Conservation (phyloP, 2,113 vertebrate genomes). For the Gnathonemus echidnorhynchus region DNA sequence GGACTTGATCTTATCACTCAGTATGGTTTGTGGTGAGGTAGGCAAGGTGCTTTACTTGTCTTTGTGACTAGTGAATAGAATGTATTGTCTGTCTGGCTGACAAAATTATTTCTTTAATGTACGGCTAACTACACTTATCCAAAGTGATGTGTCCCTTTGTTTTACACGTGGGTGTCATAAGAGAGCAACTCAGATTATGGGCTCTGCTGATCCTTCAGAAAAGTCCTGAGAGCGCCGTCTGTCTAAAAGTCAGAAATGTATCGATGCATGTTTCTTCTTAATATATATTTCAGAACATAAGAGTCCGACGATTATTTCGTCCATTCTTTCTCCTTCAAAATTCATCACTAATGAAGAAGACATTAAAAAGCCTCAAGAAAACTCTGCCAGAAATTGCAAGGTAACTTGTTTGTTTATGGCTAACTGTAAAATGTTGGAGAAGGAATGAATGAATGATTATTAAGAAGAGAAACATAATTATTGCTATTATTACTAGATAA, state of each 20-base stretch:
- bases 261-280: not conserved
- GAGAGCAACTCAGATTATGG: not conserved
- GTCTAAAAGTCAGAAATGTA: not conserved
- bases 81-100: not conserved
- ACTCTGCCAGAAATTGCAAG: constrained; percentile 89
- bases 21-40: constrained; percentile 79
- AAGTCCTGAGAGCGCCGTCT: not conserved
- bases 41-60: constrained; percentile 23
- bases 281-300: constrained; percentile 57
- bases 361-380: constrained; percentile 83
- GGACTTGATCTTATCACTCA: constrained; percentile 79
- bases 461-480: not conserved
- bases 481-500: not conserved
- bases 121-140: not conserved
- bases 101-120: not conserved
- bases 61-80: not conserved
- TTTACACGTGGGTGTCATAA: not conserved
- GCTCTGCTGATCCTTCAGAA: not conserved
- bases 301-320: constrained; percentile 77
- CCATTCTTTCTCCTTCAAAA: constrained; percentile 95
- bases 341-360: constrained; percentile 97
- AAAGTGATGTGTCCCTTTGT: not conserved
- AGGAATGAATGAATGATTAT: not conserved
- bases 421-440: not conserved
- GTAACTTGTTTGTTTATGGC: constrained; percentile 64